These are phyloP conservation scores for Stenurella melanura DNA, from an alignment of 2,888 invertebrate genomes.

Conservation along the genomic window DNA sequence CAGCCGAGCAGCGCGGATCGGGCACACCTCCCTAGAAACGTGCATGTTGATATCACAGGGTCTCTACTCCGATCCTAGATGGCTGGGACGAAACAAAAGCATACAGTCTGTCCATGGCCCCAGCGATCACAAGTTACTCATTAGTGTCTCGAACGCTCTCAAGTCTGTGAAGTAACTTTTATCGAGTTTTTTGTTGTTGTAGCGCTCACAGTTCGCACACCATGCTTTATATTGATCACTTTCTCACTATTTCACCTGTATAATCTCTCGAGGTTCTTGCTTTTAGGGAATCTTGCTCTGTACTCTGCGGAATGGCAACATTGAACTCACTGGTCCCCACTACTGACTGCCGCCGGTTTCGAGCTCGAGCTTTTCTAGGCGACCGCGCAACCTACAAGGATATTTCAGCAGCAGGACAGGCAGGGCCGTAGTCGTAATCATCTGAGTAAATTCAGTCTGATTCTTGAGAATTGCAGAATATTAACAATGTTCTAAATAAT, in stretches of 20 bases:
- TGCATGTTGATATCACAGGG: slow-evolving; percentile 54
- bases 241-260: slow-evolving; percentile 64
- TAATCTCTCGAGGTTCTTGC: slow-evolving; percentile 38
- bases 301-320: slow-evolving; percentile 57
- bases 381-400: slow-evolving; percentile 57
- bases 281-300: slow-evolving; percentile 38
- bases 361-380: slow-evolving; percentile 60
- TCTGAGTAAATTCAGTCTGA: not conserved
- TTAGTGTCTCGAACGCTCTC: slow-evolving; percentile 44
- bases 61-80: slow-evolving; percentile 42
- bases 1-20: slow-evolving; percentile 47
- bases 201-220: slow-evolving; percentile 54
- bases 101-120: slow-evolving; percentile 49
- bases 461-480: not conserved
- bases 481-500: no score
- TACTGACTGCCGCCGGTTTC: slow-evolving; percentile 49
- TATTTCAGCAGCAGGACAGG: slow-evolving; percentile 51
- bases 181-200: slow-evolving; percentile 7
- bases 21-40: slow-evolving; percentile 59
- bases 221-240: slow-evolving; percentile 64
- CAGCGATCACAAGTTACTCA: slow-evolving; percentile 39
- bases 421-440: slow-evolving; percentile 40
- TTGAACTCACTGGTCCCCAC: slow-evolving; percentile 57
- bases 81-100: slow-evolving; percentile 46
- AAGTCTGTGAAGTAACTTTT: not conserved